Conservation (phyloP, 2,797 vertebrate genomes). For the Myoxocephalus aenaeus region DNA sequence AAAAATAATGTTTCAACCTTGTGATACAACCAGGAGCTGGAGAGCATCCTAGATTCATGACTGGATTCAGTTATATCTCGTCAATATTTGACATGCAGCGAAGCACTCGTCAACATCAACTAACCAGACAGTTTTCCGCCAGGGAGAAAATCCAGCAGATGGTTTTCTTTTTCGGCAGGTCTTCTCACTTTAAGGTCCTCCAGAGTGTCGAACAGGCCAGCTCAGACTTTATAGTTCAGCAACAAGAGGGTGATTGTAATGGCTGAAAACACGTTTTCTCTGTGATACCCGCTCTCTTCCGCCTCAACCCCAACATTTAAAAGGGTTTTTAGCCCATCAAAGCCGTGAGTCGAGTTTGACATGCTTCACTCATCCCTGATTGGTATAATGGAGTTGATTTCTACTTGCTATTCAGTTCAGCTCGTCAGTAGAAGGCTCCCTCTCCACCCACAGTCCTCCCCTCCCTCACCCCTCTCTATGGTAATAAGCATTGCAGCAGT, state of each 20-base stretch:
- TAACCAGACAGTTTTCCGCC: conserved; percentile 16
- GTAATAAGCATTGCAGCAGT: conserved; percentile 75
- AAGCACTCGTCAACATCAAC: background rate
- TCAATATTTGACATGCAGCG: conserved; percentile 34
- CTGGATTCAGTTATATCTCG: background rate
- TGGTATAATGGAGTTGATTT: conserved; percentile 66
- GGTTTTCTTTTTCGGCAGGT: background rate
- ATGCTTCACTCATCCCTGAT: conserved; percentile 54
- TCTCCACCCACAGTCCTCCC: conserved; percentile 60
- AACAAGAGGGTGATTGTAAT: conserved; percentile 9
- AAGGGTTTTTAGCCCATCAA: conserved; percentile 45
- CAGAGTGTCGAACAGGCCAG: background rate
- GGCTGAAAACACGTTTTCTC: conserved; percentile 18
- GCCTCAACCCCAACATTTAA: conserved; percentile 18
- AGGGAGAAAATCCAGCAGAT: conserved; percentile 13
- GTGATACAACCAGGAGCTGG: background rate
- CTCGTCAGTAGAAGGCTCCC: conserved; percentile 58
- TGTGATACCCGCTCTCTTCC: conserved; percentile 1
- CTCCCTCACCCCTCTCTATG: conserved; percentile 53
- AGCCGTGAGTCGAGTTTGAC: conserved; percentile 28
- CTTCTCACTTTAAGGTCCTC: conserved; percentile 24
- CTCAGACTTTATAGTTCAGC: conserved; percentile 2
- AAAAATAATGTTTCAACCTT: background rate
- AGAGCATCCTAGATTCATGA: conserved; percentile 1
- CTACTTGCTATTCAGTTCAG: conserved; percentile 68